Evolutionary conservation across 2,888 invertebrate genomes (phyloP).

Genomic region (Meiosimyza platycephala): DNA sequence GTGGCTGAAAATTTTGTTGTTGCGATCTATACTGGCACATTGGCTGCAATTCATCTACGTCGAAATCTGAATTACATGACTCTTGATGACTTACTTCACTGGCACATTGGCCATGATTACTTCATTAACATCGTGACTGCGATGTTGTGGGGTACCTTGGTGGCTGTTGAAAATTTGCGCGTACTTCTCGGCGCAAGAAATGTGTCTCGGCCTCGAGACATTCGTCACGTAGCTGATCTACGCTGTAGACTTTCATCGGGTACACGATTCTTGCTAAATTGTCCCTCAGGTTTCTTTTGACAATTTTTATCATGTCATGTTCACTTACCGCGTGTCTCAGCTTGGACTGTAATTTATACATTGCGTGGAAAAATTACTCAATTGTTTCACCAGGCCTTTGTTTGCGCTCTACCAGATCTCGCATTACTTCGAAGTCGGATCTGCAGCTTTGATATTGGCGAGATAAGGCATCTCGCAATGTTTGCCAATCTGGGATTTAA

Average conservation of each 20-base stretch:
- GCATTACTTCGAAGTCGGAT: constrained; percentile 24
- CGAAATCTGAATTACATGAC: too few species aligned
- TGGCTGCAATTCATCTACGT: too few species aligned
- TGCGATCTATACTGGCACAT: too few species aligned
- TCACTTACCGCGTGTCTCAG: constrained; percentile 7
- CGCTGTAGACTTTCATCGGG: neutral
- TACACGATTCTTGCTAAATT: constrained; percentile 13
- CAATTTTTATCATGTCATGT: neutral
- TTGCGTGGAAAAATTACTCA: constrained; percentile 13
- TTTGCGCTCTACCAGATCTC: constrained; percentile 22
- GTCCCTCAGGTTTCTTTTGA: constrained; percentile 25
- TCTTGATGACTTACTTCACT: too few species aligned
- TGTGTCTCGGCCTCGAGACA: constrained; percentile 23
- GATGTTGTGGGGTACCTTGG: neutral
- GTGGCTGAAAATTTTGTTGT: too few species aligned
- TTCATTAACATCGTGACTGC: neutral
- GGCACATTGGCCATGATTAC: neutral
- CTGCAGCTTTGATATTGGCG: constrained; percentile 4
- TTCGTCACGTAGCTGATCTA: constrained; percentile 31
- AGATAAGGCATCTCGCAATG: neutral
- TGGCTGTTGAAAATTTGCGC: neutral
- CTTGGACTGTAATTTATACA: neutral
- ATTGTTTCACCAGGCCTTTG: constrained; percentile 20
- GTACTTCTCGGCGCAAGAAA: neutral
- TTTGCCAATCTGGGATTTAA: neutral